Evolutionary conservation across 2,888 invertebrate genomes (phyloP).

Genomic region (Trisateles emortualis): DNA sequence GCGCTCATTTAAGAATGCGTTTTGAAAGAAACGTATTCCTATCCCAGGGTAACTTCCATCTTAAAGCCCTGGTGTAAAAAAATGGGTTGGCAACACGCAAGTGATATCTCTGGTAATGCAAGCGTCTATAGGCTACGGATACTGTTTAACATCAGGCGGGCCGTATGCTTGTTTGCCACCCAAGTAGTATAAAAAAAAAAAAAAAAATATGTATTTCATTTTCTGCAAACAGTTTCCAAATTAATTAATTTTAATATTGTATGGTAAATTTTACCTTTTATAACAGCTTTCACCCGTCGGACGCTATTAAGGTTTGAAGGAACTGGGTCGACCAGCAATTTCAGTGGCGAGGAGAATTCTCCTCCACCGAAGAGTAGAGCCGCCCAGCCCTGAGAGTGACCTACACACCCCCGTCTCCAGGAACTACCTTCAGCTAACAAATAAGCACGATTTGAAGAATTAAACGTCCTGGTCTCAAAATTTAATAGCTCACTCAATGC

Average conservation of each 20-base stretch:
- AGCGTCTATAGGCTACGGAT: too few species aligned
- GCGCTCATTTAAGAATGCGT: too few species aligned
- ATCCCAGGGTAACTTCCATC: too few species aligned
- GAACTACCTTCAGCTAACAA: constrained; percentile 71
- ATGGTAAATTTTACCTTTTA: constrained; percentile 74
- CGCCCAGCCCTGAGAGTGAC: constrained; percentile 64
- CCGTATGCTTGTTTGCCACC: too few species aligned
- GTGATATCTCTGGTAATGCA: too few species aligned
- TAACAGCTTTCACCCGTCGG: constrained; percentile 74
- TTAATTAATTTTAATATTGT: constrained; percentile 3
- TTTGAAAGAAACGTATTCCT: too few species aligned
- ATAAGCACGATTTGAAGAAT: constrained; percentile 76
- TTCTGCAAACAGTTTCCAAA: not conserved
- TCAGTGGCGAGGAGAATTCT: constrained; percentile 67
- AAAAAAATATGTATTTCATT: too few species aligned
- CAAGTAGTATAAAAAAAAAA: too few species aligned
- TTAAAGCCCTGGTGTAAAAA: too few species aligned
- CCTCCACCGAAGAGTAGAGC: constrained; percentile 71
- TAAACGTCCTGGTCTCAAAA: constrained; percentile 75
- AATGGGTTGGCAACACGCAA: too few species aligned
- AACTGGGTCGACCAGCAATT: constrained; percentile 76
- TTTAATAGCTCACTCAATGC: constrained; percentile 78
- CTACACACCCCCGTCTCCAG: constrained; percentile 61
- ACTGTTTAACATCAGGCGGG: too few species aligned
- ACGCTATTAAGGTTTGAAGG: constrained; percentile 77